Evolutionary conservation across 2,797 vertebrate genomes (phyloP), one percentile per base, ranked within the genome.

Genomic region (Takifugu rubripes): DNA sequence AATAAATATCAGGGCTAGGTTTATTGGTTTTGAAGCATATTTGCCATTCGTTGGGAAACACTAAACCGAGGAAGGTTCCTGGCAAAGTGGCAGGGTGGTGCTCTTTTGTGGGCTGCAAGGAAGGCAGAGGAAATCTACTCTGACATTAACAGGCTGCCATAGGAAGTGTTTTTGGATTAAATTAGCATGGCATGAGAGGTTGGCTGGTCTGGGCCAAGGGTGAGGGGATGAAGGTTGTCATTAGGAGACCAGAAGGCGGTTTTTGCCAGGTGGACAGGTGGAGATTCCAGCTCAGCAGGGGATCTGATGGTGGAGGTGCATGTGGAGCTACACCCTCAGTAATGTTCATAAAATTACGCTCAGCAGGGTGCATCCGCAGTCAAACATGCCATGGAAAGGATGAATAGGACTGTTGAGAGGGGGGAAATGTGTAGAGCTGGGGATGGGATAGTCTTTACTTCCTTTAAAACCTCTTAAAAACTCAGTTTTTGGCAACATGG

Each of bases 101-200:
- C 85, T 88, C 87, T 82, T 88, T 90, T 89, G 83, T 89, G 89
- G 89, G 89, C 91, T 86, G 86, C 59, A 29, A 83, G 77, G 79
- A 89, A 82, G 57, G 42, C 52, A 74, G 84, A 92, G 90, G 89
- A 92, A 92, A 92, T 92, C 84, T 72, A 86, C 77, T 85, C 75
- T 92, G 91, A 93, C 89, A 86, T 91, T 92, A 90, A 92, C 90
- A 91, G 90, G 87, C 90, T 90, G 90, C 91, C 75, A 87, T 90
- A 88, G 91, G 90, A 92, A 92, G 91, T 92, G 86, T 90, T 91
- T 86, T 90, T 90, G 90, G 90, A 92, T 91, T 89, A 92, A 89
- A 91, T 90, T 88, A 88, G 84, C 81, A 78, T 87, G 88, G 79
- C 74, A 83, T 77, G 66, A 82, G 82, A 64, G 68, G 72, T 56